These are phyloP conservation scores for Remorina albescens DNA, from an alignment of 2,797 vertebrate genomes.

Conservation along the genomic window DNA sequence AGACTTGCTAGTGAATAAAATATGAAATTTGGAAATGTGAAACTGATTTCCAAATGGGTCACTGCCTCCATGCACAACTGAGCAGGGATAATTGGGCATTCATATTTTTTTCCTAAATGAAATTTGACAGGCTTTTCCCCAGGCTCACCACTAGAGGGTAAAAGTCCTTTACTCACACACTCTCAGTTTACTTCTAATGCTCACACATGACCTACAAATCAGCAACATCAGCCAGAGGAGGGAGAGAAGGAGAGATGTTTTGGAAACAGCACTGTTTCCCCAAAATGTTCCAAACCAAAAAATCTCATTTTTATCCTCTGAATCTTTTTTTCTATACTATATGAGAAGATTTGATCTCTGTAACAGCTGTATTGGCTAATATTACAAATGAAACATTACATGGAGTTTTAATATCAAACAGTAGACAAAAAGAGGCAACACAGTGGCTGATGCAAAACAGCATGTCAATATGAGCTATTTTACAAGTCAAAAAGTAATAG, in stretches of 20 bases:
- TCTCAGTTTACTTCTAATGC: constrained; percentile 53
- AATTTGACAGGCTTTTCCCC: constrained; percentile 61
- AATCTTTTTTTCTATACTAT: background rate
- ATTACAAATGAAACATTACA: background rate
- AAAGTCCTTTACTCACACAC: constrained; percentile 47
- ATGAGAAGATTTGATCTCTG: background rate
- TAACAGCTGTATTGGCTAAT: background rate
- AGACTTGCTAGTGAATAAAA: constrained; percentile 56
- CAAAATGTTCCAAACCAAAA: constrained; percentile 21
- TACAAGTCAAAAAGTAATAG: background rate
- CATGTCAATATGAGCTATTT: background rate
- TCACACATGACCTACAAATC: constrained; percentile 75
- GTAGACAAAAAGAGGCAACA: background rate
- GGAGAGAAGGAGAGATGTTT: constrained; percentile 20
- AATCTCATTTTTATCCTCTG: background rate
- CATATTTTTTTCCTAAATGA: constrained; percentile 38
- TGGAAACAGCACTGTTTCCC: constrained; percentile 27
- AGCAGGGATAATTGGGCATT: constrained; percentile 65
- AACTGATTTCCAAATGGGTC: constrained; percentile 66
- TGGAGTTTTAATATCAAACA: too few relatives aligned
- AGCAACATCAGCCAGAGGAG: constrained; percentile 45
- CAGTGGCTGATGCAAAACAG: background rate
- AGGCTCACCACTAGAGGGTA: constrained; percentile 76
- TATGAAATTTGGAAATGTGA: constrained; percentile 56
- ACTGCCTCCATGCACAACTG: constrained; percentile 62